Conservation (phyloP, 1,140 invertebrate genomes). For the Caenorhabditis tropicalis region DNA sequence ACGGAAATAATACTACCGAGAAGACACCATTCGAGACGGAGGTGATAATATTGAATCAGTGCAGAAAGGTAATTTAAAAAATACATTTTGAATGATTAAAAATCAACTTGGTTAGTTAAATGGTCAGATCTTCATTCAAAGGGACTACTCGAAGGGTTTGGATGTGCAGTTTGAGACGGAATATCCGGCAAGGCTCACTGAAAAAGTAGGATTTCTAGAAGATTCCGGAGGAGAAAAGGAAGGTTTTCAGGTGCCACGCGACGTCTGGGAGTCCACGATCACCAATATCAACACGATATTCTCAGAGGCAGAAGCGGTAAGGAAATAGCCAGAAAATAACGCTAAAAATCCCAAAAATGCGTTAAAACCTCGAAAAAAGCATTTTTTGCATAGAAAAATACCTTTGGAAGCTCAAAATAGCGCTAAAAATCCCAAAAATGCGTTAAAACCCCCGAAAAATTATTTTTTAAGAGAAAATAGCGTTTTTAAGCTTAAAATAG, state of each 20-base stretch:
- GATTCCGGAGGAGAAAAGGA: neutral
- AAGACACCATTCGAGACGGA: neutral
- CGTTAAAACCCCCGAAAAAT: neutral
- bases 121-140: conserved; percentile 43
- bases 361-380: too few species aligned
- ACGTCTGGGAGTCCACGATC: conserved; percentile 42
- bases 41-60: conserved; percentile 24
- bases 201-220: neutral
- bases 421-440: neutral
- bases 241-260: neutral
- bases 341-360: neutral
- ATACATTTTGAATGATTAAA: neutral
- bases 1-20: neutral
- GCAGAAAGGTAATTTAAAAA: conserved; percentile 17
- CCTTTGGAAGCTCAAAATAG: too few species aligned
- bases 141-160: conserved; percentile 18
- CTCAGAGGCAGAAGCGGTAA: conserved; percentile 45
- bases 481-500: too few species aligned
- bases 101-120: conserved; percentile 24
- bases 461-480: too few species aligned
- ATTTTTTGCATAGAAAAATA: too few species aligned
- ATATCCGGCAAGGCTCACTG: conserved; percentile 3
- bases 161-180: conserved; percentile 30
- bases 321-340: too few species aligned
- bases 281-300: conserved; percentile 41